Evolutionary conservation across 2,888 invertebrate genomes (phyloP), one percentile per base, ranked within the genome.

Genomic region (Orthosia cruda): DNA sequence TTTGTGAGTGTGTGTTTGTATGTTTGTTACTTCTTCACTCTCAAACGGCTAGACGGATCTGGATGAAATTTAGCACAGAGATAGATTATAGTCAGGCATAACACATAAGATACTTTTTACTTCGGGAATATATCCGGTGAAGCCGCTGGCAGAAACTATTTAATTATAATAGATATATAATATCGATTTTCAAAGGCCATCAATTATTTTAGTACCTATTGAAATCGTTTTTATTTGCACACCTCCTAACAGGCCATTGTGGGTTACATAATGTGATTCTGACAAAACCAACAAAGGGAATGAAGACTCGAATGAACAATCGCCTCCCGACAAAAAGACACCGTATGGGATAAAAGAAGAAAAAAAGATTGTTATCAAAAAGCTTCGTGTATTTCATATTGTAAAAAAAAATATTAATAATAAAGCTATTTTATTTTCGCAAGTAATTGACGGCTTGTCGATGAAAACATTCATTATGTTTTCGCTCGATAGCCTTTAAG

Each of bases 181-280:
- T 58, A 80, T 80, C 52, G 54, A 45, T 73, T 72, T 52, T 50
- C 40, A 73, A 73, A 50, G 52, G 72, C 23, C 40, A 79, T 32
- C 50, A 50, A 20, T 32, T 45, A 55, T 61, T 76, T 76, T 50
- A 73, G 18, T 50, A 73, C 47, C 80, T 18, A 80, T 76, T 77
- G 81, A 52, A 74, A 80, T 63, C 1, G 23, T 80, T n/a, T 71
- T n/a, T 74, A 23, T 45, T 20, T 15, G 18, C 12, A 15, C 23
- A 47, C 40, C 49, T 40, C 59, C 18, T 54, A 74, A 74, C 49
- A 75, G 61, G 50, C 55, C 61, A 81, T 62, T 78, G 68, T 64
- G 13, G 18, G n/a, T 47, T 57, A 54, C 40, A 52, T 54, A 58
- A 52, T 58, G 32, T 32, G 16, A 52, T 49, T n/a, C 63, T 74